phyloP scores from a whole-genome alignment of 1,140 invertebrate species.

The Danaus melanippus region DNA sequence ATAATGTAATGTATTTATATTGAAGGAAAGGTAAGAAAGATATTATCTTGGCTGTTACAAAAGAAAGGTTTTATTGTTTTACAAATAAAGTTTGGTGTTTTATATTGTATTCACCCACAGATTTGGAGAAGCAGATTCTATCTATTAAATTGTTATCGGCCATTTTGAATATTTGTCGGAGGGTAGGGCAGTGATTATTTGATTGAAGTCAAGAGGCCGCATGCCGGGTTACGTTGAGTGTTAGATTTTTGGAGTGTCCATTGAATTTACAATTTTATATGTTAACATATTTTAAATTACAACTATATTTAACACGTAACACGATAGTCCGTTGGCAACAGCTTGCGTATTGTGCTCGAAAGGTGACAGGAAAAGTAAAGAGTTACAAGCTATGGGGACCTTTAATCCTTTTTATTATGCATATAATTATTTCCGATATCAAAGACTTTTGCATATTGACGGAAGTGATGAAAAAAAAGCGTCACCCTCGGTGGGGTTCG shows the following conservation, averaged over 20 bases:
- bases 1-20: conserved; percentile 3
- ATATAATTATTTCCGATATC: conserved; percentile 70
- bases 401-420: conserved; percentile 68
- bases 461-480: conserved; percentile 69
- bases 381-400: conserved; percentile 48
- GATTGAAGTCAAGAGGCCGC: conserved; percentile 69
- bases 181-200: conserved; percentile 67
- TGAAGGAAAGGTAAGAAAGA: too few relatives aligned
- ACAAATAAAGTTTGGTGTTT: too few relatives aligned
- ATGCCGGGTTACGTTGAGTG: conserved; percentile 42
- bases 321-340: conserved; percentile 24
- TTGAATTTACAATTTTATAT: too few relatives aligned
- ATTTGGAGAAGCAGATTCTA: conserved; percentile 30
- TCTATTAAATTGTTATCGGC: conserved; percentile 45
- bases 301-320: background rate
- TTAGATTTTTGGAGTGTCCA: background rate
- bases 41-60: too few relatives aligned
- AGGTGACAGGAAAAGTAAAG: conserved; percentile 65
- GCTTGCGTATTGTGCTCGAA: conserved; percentile 36
- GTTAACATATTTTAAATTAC: conserved; percentile 1
- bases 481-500: conserved; percentile 56
- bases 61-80: too few relatives aligned
- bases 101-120: conserved; percentile 9
- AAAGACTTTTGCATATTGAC: conserved; percentile 69
- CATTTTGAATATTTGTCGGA: conserved; percentile 65